Conservation (phyloP, 2,888 invertebrate species). For the Embidobia sp. region DNA sequence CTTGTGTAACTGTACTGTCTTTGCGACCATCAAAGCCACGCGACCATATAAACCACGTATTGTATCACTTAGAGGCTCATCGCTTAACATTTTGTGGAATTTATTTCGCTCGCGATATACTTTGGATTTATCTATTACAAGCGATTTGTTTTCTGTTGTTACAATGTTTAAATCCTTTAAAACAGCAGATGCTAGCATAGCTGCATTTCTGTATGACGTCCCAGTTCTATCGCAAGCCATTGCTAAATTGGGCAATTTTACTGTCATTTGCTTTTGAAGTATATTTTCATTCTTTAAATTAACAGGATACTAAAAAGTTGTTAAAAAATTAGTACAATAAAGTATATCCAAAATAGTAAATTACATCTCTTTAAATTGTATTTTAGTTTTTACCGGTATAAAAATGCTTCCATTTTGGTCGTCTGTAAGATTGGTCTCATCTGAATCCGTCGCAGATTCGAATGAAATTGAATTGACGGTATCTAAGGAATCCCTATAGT, state of each 20-base stretch:
- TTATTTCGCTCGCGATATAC: background rate
- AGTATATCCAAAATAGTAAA: background rate
- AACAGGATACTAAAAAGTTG: background rate
- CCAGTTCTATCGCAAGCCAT: constrained; percentile 18
- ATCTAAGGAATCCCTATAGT: no score
- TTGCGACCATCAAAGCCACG: constrained; percentile 14
- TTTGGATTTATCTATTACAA: constrained; percentile 5
- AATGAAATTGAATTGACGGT: no score
- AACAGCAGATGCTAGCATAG: constrained; percentile 1
- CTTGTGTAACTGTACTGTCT: background rate
- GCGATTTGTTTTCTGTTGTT: background rate
- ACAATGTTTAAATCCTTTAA: constrained; percentile 2
- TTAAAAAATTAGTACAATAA: no score
- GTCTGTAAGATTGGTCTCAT: no score
- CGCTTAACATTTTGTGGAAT: background rate
- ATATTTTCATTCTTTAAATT: background rate
- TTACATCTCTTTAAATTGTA: background rate
- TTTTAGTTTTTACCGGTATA: background rate
- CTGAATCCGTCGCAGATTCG: no score
- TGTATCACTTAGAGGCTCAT: no score
- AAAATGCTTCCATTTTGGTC: background rate
- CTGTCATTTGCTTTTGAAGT: background rate
- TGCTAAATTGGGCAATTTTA: background rate
- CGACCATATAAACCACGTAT: no score
- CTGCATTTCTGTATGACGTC: background rate